phyloP scores from a whole-genome alignment of 2,888 invertebrate genomes.

The Pogonocherus hispidulus region DNA sequence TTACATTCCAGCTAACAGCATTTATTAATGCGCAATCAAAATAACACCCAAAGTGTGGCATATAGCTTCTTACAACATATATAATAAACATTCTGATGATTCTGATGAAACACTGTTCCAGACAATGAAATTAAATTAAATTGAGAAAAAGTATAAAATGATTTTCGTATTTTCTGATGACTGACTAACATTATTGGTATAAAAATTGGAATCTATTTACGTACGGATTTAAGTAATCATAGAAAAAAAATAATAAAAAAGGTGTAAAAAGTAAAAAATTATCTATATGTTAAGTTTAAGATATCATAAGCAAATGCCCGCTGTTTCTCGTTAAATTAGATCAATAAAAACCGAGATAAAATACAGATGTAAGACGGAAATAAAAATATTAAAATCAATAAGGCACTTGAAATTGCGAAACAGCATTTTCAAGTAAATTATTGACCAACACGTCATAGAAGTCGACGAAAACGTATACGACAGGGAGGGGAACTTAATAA shows the following conservation, averaged over 20 bases:
- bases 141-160: background rate
- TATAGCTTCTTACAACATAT: conserved; percentile 7
- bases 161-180: background rate
- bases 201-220: background rate
- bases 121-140: background rate
- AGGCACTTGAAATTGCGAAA: conserved; percentile 28
- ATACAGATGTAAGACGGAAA: conserved; percentile 11
- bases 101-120: too few relatives aligned
- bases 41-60: conserved; percentile 11
- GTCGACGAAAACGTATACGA: conserved; percentile 17
- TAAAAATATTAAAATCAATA: conserved; percentile 25
- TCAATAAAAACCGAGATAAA: conserved; percentile 21
- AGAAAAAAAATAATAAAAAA: conserved; percentile 12
- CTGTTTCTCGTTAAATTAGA: conserved; percentile 3
- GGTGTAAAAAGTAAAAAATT: background rate
- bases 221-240: background rate
- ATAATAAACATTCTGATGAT: background rate
- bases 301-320: conserved; percentile 26
- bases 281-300: conserved; percentile 3
- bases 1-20: conserved; percentile 28
- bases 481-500: conserved; percentile 23
- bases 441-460: conserved; percentile 21
- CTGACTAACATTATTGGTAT: too few relatives aligned
- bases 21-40: conserved; percentile 27
- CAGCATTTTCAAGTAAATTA: conserved; percentile 32